Conservation (phyloP, 2,888 invertebrate species). For the Apamea crenata region DNA sequence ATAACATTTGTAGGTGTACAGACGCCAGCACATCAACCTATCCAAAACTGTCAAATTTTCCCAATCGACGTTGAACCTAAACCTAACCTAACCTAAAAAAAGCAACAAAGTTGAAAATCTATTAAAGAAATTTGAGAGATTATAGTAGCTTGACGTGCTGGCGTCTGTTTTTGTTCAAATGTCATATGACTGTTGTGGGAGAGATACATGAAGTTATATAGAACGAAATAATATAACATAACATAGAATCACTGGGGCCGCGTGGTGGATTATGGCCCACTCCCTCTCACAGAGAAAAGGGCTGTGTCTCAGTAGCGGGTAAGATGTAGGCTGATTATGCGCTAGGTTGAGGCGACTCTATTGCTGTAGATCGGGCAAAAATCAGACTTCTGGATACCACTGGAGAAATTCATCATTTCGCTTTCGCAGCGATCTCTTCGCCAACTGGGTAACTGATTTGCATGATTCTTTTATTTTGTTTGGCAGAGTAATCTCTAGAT, state of each 20-base stretch:
- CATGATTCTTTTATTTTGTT: background rate
- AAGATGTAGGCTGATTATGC: too few relatives aligned
- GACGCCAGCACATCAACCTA: too few relatives aligned
- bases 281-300: too few relatives aligned
- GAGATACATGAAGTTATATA: background rate
- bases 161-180: conserved; percentile 18
- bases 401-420: background rate
- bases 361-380: background rate
- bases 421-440: background rate
- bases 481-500: background rate
- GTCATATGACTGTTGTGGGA: background rate
- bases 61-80: too few relatives aligned
- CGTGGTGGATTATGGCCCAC: too few relatives aligned
- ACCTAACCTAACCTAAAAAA: too few relatives aligned
- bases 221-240: background rate
- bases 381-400: too few relatives aligned
- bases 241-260: background rate
- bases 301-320: background rate
- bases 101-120: too few relatives aligned
- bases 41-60: too few relatives aligned
- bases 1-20: background rate
- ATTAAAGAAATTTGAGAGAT: too few relatives aligned
- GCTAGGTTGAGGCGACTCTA: background rate
- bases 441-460: background rate
- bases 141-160: too few relatives aligned